These are phyloP conservation scores for Sphinx pinastri DNA, from an alignment of 2,888 invertebrate species.

Conservation along the genomic window DNA sequence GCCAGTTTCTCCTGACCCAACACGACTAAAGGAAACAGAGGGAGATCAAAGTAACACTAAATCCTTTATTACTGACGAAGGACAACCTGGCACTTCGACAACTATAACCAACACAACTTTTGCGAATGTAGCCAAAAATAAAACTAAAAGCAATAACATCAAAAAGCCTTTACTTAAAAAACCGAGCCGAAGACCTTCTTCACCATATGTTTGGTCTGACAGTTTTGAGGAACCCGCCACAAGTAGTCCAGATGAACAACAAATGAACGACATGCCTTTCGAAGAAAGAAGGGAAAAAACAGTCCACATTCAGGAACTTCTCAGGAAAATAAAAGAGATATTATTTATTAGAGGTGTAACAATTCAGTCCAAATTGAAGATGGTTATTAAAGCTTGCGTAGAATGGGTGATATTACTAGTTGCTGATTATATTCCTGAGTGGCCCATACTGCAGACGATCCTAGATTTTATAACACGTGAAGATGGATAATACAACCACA, in stretches of 20 bases:
- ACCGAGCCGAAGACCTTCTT: neutral
- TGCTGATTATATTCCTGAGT: neutral
- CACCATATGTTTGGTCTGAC: constrained; percentile 1
- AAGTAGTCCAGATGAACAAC: neutral
- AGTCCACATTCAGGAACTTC: neutral
- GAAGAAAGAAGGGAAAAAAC: neutral
- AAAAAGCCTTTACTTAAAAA: neutral
- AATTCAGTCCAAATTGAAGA: neutral
- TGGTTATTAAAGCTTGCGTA: neutral
- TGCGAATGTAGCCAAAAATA: neutral
- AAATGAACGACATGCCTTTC: neutral
- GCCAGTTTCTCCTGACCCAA: neutral
- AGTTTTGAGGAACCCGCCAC: neutral
- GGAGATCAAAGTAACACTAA: neutral
- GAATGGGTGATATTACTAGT: neutral
- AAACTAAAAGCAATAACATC: neutral
- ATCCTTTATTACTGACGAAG: neutral
- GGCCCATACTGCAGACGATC: neutral
- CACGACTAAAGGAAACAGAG: neutral
- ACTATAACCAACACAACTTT: neutral
- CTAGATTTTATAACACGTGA: neutral
- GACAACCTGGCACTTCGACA: neutral
- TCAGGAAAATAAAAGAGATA: neutral
- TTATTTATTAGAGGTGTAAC: constrained; percentile 1
- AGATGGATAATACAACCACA: neutral